A percentile compares a stretch with the other conserved stretches of the same genome.
Evolutionary conservation across 2,888 invertebrate genomes (phyloP).

Genomic region (Spodoptera exigua): DNA sequence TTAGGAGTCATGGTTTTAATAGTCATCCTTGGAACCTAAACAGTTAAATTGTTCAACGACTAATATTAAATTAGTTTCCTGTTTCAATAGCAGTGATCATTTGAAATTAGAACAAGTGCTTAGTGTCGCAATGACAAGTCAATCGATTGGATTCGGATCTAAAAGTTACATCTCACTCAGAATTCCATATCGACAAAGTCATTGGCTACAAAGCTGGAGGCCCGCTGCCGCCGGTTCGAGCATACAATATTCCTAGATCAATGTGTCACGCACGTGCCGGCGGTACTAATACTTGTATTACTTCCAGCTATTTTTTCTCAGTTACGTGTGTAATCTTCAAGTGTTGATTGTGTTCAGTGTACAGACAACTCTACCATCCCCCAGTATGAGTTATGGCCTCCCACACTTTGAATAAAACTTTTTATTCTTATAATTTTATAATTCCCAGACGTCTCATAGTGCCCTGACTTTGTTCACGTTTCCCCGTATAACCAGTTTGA

Average conservation of each 20-base stretch:
- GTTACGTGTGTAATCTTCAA: conserved; percentile 74
- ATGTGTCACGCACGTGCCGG: conserved; percentile 62
- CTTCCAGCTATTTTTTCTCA: conserved; percentile 67
- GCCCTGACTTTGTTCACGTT: conserved; percentile 31
- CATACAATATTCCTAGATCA: conserved; percentile 55
- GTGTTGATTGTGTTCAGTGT: conserved; percentile 66
- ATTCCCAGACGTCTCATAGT: conserved; percentile 42
- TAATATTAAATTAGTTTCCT: no score
- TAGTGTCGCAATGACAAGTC: conserved; percentile 25
- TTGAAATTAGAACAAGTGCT: conserved; percentile 1
- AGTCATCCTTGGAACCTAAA: no score
- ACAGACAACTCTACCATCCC: conserved; percentile 36
- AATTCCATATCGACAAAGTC: conserved; percentile 45
- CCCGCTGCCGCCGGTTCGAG: conserved; percentile 23
- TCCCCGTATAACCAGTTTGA: conserved; percentile 13
- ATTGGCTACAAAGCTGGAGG: conserved; percentile 41
- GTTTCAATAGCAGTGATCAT: no score
- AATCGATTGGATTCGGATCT: conserved; percentile 48
- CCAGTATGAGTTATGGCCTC: conserved; percentile 36
- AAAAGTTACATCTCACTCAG: conserved; percentile 41
- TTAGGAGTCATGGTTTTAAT: no score
- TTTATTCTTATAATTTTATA: conserved; percentile 48
- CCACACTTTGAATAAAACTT: conserved; percentile 45
- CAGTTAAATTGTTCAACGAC: no score
- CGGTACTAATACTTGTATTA: conserved; percentile 54